Evolutionary conservation across 2,888 invertebrate species (phyloP).

Genomic region (Lasioglossum morio): DNA sequence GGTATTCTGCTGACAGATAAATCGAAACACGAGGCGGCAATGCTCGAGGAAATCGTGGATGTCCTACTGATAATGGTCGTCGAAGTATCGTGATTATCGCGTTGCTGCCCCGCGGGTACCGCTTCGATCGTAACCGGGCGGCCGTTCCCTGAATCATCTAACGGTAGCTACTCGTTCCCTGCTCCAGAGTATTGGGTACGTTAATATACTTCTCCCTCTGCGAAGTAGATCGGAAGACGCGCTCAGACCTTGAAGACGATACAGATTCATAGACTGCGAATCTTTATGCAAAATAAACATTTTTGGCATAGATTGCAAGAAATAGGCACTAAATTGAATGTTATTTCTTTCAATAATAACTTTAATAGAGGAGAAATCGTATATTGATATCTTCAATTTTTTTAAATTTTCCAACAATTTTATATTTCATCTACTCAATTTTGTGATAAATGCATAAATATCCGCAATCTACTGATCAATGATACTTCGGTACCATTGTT

Average conservation of each 20-base stretch:
- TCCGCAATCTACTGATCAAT: no score
- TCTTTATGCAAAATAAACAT: no score
- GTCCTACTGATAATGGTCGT: conserved; percentile 11
- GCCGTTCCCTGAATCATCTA: conserved; percentile 11
- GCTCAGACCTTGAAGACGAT: background rate
- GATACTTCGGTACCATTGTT: no score
- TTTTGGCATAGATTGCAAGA: no score
- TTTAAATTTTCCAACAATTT: no score
- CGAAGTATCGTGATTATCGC: conserved; percentile 20
- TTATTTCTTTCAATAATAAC: no score
- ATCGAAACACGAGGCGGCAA: conserved; percentile 1
- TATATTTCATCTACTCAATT: no score
- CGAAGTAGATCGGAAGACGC: background rate
- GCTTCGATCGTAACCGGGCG: background rate
- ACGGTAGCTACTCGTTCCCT: conserved; percentile 27
- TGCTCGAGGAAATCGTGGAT: conserved; percentile 12
- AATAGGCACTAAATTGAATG: no score
- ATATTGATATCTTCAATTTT: no score
- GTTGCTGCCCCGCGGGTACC: background rate
- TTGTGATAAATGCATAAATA: no score
- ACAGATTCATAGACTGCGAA: background rate
- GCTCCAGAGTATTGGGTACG: conserved; percentile 10
- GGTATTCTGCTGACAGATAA: conserved; percentile 11
- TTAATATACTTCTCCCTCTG: background rate
- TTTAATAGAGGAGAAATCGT: no score